Conservation (phyloP, 2,888 invertebrate genomes). For the Sturmia bella region DNA sequence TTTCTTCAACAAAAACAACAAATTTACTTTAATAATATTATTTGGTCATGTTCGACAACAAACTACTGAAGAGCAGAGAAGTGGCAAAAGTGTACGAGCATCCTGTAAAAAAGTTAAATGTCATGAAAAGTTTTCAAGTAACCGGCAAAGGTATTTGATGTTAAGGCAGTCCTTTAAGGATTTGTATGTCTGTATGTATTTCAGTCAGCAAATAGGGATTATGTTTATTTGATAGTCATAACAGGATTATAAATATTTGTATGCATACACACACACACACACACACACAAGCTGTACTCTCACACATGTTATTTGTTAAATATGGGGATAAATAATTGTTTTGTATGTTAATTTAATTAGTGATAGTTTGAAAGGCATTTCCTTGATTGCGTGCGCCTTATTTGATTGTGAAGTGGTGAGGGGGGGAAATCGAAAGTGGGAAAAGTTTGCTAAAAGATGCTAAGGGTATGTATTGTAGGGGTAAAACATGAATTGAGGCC, state of each 20-base stretch:
- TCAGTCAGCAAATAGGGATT: not conserved
- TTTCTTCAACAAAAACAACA: too few species aligned
- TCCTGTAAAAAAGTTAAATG: not conserved
- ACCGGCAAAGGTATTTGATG: slow-evolving; percentile 41
- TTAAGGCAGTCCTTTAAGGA: slow-evolving; percentile 51
- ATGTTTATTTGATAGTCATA: slow-evolving; percentile 46
- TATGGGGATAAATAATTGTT: not conserved
- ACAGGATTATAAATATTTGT: slow-evolving; percentile 45
- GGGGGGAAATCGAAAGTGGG: too few species aligned
- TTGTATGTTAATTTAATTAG: slow-evolving; percentile 44
- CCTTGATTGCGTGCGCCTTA: not conserved
- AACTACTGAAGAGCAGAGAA: not conserved
- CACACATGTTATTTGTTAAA: too few species aligned
- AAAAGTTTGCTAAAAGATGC: too few species aligned
- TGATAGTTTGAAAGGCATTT: not conserved
- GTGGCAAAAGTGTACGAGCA: not conserved
- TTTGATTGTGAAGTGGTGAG: not conserved
- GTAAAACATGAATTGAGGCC: too few species aligned
- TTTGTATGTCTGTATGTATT: not conserved
- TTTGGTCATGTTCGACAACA: not conserved
- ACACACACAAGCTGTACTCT: not conserved
- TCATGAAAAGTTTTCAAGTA: not conserved
- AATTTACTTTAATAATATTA: slow-evolving; percentile 25
- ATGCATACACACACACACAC: too few species aligned
- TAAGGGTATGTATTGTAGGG: too few species aligned